phyloP scores from a whole-genome alignment of 2,797 vertebrate genomes.

The Thunnus albacares region DNA sequence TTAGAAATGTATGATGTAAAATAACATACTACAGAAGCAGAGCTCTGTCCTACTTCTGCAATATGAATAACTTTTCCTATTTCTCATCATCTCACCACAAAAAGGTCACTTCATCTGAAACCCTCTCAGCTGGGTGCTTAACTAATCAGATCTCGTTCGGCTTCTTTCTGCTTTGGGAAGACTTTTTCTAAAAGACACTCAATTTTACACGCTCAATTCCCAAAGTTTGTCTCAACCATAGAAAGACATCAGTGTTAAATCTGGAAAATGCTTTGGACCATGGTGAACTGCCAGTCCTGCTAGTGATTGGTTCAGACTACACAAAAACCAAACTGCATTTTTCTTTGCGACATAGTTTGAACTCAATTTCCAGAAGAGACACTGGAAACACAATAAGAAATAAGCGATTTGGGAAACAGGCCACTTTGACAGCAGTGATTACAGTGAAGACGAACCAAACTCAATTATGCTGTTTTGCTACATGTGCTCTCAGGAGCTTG shows the following conservation, averaged over 20 bases:
- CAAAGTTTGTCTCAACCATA: constrained; percentile 26
- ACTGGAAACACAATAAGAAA: constrained; percentile 40
- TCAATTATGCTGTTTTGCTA: constrained; percentile 32
- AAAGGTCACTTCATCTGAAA: constrained; percentile 35
- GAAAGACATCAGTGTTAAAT: constrained; percentile 28
- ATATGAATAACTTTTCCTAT: constrained; percentile 10
- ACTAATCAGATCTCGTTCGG: constrained; percentile 34
- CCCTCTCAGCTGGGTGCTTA: background rate
- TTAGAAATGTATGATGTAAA: background rate
- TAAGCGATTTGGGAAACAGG: constrained; percentile 19
- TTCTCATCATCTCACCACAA: constrained; percentile 29
- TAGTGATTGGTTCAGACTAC: constrained; percentile 1
- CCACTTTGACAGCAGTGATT: constrained; percentile 36
- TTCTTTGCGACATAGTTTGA: constrained; percentile 10
- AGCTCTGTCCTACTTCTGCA: background rate
- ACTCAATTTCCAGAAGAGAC: constrained; percentile 27
- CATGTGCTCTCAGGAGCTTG: constrained; percentile 31
- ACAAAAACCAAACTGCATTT: constrained; percentile 24
- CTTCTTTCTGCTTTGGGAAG: constrained; percentile 32
- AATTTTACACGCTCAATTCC: constrained; percentile 21
- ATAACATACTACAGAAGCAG: background rate
- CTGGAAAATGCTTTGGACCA: constrained; percentile 21
- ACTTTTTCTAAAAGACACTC: constrained; percentile 18
- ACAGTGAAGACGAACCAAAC: constrained; percentile 29
- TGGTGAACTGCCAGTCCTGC: constrained; percentile 19